Evolutionary conservation across 2,797 vertebrate species (phyloP), one percentile per base, ranked within the genome.

Genomic region (Bradypodion ventrale): DNA sequence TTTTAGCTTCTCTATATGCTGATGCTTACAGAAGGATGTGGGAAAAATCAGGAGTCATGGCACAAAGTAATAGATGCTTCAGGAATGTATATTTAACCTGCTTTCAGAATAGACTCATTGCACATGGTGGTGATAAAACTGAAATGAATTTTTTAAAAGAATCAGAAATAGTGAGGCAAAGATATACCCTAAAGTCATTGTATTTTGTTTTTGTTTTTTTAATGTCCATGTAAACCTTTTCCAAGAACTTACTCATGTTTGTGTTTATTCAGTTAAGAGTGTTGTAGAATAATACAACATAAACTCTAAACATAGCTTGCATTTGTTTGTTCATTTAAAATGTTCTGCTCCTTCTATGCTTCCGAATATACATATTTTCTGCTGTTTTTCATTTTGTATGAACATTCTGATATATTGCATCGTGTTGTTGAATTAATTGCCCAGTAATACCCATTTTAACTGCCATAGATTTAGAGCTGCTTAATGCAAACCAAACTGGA

Each of bases 1-100:
- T n/a, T 7, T 52, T 81, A 78, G 35, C 29, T 80, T 75, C 89
- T 87, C 32, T 23, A 2, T 72, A 40, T 80, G 1, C 78, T 91
- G 74, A 19, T 35, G 65, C 62, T 46, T 85, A 87, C 76, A 83
- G 44, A n/a, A 37, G 42, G 46, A 25, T 65, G 2, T 40, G 7
- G 1, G 32, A 6, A 0, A 19, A 79, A 19, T 35, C n/a, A 60
- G 37, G 69, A 76, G 49, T 73, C 63, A 16, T 60, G 49, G 37
- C 40, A 44, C 27, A 63, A 62, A 73, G 21, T 73, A 68, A 42
- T 65, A 19, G 44, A 27, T 25, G 49, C 12, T 49, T 70, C 56
- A 19, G 44, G 40, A 19, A 62, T 23, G 40, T 35, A 29, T 44
- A 60, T 35, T 62, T 84, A 35, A 75, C 2, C 27, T 59, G 52